Percentiles rank a stretch among this genome's conserved stretches.
These are phyloP conservation scores for Sturmia bella DNA, from an alignment of 2,888 invertebrate genomes.

Conservation along the genomic window DNA sequence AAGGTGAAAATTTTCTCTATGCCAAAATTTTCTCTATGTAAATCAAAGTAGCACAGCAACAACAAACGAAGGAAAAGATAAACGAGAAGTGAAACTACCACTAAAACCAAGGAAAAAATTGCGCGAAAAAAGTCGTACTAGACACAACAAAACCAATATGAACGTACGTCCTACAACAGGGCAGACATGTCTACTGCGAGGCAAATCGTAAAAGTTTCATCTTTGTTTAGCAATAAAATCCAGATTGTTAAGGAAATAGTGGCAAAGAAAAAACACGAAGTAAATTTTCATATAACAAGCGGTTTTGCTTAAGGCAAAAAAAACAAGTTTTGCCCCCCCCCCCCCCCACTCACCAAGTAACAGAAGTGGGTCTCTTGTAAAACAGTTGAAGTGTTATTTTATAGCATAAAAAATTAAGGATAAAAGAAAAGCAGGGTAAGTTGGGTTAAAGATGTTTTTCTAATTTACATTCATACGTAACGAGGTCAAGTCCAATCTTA, in stretches of 20 bases:
- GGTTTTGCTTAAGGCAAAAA: constrained; percentile 16
- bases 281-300: constrained; percentile 6
- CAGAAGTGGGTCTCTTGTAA: constrained; percentile 11
- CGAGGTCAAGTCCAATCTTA: constrained; percentile 60
- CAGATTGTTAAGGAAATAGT: constrained; percentile 13
- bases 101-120: constrained; percentile 42
- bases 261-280: background rate
- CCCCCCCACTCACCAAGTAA: too few relatives aligned
- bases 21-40: constrained; percentile 47
- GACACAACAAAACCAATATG: constrained; percentile 51
- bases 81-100: constrained; percentile 46
- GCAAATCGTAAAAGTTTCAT: constrained; percentile 38
- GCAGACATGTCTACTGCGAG: constrained; percentile 53
- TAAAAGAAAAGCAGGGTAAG: constrained; percentile 51
- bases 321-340: background rate
- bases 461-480: constrained; percentile 14
- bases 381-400: constrained; percentile 14
- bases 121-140: constrained; percentile 60
- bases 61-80: constrained; percentile 27
- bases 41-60: constrained; percentile 50
- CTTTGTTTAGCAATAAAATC: background rate
- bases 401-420: constrained; percentile 8
- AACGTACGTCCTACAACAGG: background rate
- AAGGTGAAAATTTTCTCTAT: constrained; percentile 56
- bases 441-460: background rate